These are phyloP conservation scores for Tetrao urogallus DNA, from an alignment of 2,113 vertebrate genomes.

Conservation along the genomic window DNA sequence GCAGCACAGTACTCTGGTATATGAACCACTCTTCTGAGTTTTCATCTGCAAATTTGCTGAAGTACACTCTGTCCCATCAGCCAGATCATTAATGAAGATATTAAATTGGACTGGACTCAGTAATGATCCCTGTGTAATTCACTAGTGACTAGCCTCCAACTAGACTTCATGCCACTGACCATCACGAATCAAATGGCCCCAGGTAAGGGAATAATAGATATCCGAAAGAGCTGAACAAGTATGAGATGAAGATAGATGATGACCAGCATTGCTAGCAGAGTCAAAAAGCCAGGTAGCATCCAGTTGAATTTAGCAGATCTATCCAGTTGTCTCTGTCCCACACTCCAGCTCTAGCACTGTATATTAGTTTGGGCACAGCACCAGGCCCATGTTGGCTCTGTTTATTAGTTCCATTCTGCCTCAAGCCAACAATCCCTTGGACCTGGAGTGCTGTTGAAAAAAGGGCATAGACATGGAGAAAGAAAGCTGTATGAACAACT, in stretches of 20 bases:
- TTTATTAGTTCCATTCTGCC: not conserved
- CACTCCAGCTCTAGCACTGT: not conserved
- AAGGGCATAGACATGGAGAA: not conserved
- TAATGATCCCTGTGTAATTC: not conserved
- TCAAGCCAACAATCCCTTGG: not conserved
- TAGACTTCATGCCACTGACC: not conserved
- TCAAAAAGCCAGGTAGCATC: not conserved
- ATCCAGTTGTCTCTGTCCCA: not conserved
- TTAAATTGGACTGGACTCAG: not conserved
- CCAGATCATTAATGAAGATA: not conserved
- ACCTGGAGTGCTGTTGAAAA: not conserved
- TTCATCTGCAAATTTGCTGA: not conserved
- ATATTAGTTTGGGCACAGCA: fast-evolving
- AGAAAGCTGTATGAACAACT: not conserved
- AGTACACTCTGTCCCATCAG: not conserved
- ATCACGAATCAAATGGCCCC: not conserved
- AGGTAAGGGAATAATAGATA: not conserved
- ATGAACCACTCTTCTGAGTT: not conserved
- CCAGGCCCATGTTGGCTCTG: not conserved
- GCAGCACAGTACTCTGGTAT: not conserved
- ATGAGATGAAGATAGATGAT: not conserved
- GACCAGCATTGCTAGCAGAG: not conserved
- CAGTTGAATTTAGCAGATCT: not conserved
- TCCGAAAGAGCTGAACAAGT: not conserved
- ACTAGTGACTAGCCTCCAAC: not conserved